Base-by-base conservation (phyloP, 2,797 vertebrate species). In the Poeciliopsis presidionis region DNA sequence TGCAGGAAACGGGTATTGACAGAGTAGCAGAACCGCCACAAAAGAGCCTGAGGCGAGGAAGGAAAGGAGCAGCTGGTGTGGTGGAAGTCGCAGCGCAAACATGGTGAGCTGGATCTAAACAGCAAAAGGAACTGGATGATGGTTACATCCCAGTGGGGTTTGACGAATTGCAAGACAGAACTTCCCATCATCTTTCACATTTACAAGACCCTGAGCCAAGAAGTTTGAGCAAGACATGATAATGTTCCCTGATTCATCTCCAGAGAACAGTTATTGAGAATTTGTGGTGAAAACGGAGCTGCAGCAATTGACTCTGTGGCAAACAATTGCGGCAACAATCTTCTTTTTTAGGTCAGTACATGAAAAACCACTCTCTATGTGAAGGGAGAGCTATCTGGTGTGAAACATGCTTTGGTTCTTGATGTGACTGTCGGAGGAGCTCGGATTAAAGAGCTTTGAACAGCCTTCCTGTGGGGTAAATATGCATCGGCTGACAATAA, bases 291-390 rank as follows among this genome's bases (percentile, higher is more conserved):
- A 79, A 83, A 78, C 76, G 81, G 82, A 84, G 83, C 70, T 78
- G 77, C 79, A 22, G 77, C 81, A 76, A 90, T 92, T 73, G 84
- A 83, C 76, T 86, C 73, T 39, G 71, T 78, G 51, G 75, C 36
- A 90, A 89, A 89, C 82, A 86, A 87, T 82, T 81, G 79, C 78
- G 85, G 82, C 86, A 82, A 72, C 86, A 87, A 87, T 91, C 84
- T 73, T 73, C 2, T 53, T 30, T 53, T 74, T 74, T 86, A 78
- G 83, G 87, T 91, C 88, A 88, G 77, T 81, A 85, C 49, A 86
- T 72, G 70, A 76, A 80, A 81, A 89, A 86, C 81, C 49, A 28
- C 78, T 63, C 85, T 87, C 57, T 82, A 80, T 2, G 8, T 53
- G 75, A 71, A 73, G 80, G 76, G 59, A 57, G 84, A 71, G 81